These are phyloP conservation scores for Epizoanthus scotinus DNA, from an alignment of 92 coral and sea anemone genomes.

Conservation along the genomic window DNA sequence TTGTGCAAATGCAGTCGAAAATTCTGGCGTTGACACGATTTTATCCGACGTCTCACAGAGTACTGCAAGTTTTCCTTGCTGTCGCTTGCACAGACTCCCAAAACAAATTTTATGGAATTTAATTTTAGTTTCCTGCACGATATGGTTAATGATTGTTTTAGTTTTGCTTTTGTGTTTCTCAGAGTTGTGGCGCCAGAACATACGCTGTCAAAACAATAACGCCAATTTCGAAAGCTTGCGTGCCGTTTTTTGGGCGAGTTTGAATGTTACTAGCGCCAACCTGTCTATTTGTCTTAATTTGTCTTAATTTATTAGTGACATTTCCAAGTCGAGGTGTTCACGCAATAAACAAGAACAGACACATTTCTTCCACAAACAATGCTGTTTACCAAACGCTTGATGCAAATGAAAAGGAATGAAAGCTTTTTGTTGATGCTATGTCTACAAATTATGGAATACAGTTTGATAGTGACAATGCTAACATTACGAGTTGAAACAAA, in stretches of 20 bases:
- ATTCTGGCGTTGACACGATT: too few relatives aligned
- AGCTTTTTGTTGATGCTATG: constrained; percentile 6
- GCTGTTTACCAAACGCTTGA: constrained; percentile 21
- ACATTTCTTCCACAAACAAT: constrained; percentile 38
- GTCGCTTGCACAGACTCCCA: background rate
- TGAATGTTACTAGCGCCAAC: constrained; percentile 31
- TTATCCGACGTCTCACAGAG: background rate
- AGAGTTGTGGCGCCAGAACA: constrained; percentile 43
- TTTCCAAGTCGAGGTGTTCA: constrained; percentile 25
- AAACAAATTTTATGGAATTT: constrained; percentile 14
- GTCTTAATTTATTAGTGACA: constrained; percentile 22
- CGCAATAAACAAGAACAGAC: constrained; percentile 24
- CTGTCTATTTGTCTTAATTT: constrained; percentile 8
- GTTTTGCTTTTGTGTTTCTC: constrained; percentile 32
- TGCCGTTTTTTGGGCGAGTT: constrained; percentile 30
- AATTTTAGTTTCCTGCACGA: constrained; percentile 10
- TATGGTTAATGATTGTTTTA: constrained; percentile 25
- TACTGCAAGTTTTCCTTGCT: background rate
- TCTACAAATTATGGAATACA: background rate
- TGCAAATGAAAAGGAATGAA: constrained; percentile 26
- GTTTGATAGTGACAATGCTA: background rate
- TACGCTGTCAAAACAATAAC: constrained; percentile 30
- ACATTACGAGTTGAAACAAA: background rate
- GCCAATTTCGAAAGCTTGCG: constrained; percentile 40
- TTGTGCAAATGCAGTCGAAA: too few relatives aligned